Percentiles rank a stretch among this genome's conserved stretches.
Evolutionary conservation across 2,113 vertebrate species (phyloP).

Genomic region (Corythornis madagascariensis): DNA sequence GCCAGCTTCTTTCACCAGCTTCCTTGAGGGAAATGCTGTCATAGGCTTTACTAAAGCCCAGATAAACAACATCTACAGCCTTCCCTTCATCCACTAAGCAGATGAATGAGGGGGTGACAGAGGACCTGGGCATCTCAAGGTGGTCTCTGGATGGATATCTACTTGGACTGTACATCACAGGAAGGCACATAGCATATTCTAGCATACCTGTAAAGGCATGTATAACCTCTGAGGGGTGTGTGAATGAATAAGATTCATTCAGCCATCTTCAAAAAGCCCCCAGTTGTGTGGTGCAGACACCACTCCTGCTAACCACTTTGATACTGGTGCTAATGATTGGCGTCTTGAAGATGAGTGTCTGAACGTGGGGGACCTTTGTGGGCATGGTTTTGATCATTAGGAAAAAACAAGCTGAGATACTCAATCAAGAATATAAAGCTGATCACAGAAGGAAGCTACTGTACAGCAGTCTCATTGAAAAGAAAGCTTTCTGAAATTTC

Average conservation of each 20-base stretch:
- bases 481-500: background rate
- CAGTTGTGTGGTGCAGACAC: background rate
- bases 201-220: background rate
- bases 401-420: background rate
- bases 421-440: background rate
- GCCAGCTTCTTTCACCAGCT: background rate
- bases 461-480: background rate
- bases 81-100: background rate
- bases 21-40: background rate
- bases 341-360: background rate
- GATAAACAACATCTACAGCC: background rate
- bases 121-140: background rate
- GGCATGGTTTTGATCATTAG: slow-evolving; percentile 2
- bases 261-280: background rate
- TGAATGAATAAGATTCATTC: background rate
- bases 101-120: background rate
- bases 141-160: background rate
- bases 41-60: background rate
- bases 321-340: background rate
- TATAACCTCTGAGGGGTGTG: background rate
- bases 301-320: background rate
- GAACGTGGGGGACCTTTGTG: background rate
- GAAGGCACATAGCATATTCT: background rate
- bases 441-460: background rate
- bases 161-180: background rate